Evolutionary conservation across 1,140 invertebrate species (phyloP).

Genomic region (Drepana arcuata): DNA sequence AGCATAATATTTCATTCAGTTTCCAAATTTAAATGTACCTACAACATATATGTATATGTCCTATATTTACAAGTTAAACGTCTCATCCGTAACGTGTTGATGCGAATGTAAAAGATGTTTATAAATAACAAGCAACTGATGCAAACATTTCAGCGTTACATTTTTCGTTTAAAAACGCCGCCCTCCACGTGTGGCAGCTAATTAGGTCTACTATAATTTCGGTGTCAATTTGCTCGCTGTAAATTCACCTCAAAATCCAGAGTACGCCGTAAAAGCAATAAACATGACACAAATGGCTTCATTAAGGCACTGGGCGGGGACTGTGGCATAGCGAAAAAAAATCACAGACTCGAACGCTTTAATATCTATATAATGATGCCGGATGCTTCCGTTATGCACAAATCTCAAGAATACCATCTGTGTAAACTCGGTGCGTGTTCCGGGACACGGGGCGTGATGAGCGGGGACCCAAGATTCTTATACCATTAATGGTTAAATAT

Average conservation of each 20-base stretch:
- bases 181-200: slow-evolving; percentile 35
- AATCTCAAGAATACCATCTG: slow-evolving; percentile 49
- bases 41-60: too few species aligned
- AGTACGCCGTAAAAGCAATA: slow-evolving; percentile 64
- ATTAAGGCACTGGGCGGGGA: slow-evolving; percentile 53
- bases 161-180: too few species aligned
- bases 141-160: too few species aligned
- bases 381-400: slow-evolving; percentile 52
- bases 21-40: too few species aligned
- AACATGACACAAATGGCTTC: slow-evolving; percentile 68
- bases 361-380: slow-evolving; percentile 63
- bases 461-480: slow-evolving; percentile 1
- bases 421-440: slow-evolving; percentile 22
- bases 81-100: too few species aligned
- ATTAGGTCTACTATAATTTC: slow-evolving; percentile 37
- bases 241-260: slow-evolving; percentile 62
- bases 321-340: slow-evolving; percentile 54
- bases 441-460: slow-evolving; percentile 16
- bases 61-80: too few species aligned
- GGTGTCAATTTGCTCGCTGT: slow-evolving; percentile 60
- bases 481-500: too few species aligned
- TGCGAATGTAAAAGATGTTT: too few species aligned
- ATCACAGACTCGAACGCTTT: slow-evolving; percentile 32
- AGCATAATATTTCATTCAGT: too few species aligned
- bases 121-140: too few species aligned